Conservation (phyloP, 2,113 vertebrate species). For the Atherinomorus stipes region DNA sequence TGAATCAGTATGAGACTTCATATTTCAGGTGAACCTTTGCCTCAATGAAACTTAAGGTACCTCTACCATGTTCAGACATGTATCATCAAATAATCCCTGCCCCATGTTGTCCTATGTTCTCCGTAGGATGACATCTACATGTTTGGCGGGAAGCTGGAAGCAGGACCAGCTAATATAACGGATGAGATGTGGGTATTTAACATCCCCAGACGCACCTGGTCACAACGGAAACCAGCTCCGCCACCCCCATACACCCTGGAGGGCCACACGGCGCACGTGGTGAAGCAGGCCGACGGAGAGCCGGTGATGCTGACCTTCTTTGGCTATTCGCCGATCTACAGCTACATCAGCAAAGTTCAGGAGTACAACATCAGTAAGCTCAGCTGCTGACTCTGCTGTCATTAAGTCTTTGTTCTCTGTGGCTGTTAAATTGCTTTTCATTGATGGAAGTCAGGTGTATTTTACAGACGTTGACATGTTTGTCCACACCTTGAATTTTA, state of each 20-base stretch:
- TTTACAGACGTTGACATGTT: too few species aligned
- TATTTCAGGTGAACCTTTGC: too few species aligned
- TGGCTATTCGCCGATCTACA: constrained; percentile 90
- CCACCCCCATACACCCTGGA: constrained; percentile 89
- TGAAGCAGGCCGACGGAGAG: constrained; percentile 86
- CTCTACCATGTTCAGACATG: too few species aligned
- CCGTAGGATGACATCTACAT: constrained; percentile 89
- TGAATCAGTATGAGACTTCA: too few species aligned
- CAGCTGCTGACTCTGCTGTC: too few species aligned
- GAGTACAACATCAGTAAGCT: constrained; percentile 87
- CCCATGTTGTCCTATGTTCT: too few species aligned
- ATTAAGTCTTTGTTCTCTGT: rapidly evolving
- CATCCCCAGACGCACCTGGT: constrained; percentile 88
- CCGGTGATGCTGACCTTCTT: constrained; percentile 91
- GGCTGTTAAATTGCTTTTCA: background rate
- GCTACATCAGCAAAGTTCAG: constrained; percentile 91
- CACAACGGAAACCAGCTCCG: constrained; percentile 80
- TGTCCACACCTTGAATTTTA: too few species aligned
- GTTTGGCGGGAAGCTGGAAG: constrained; percentile 94
- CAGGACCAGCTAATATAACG: constrained; percentile 86
- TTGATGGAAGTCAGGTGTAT: background rate
- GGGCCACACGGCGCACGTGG: constrained; percentile 91
- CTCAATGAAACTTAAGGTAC: too few species aligned
- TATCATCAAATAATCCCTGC: too few species aligned
- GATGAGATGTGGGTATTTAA: constrained; percentile 93